phyloP scores from a whole-genome alignment of 2,113 vertebrate genomes.

The Empidonax traillii region DNA sequence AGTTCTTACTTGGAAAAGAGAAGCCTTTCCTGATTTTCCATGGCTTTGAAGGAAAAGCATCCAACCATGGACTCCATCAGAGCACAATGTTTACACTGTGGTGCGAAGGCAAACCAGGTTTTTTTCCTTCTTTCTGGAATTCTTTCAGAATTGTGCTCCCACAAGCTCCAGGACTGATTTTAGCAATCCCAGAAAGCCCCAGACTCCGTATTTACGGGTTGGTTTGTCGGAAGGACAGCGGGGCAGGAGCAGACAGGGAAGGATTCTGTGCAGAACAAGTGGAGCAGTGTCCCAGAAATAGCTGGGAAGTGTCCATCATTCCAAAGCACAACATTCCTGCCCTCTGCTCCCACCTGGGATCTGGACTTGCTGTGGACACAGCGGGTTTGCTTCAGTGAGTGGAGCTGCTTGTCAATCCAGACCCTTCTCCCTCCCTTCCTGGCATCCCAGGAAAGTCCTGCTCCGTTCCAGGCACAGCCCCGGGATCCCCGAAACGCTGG shows the following conservation, averaged over 20 bases:
- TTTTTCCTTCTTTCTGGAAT: not conserved
- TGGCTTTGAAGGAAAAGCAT: not conserved
- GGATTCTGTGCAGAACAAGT: not conserved
- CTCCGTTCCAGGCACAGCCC: not conserved
- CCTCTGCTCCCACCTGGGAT: not conserved
- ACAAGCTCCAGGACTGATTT: not conserved
- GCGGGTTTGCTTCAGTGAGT: not conserved
- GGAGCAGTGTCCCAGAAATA: not conserved
- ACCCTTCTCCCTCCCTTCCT: not conserved
- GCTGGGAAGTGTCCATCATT: not conserved
- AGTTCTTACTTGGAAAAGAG: not conserved
- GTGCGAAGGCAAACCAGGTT: not conserved
- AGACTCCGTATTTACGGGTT: not conserved
- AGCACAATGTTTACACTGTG: not conserved
- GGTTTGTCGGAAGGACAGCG: not conserved
- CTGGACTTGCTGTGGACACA: not conserved
- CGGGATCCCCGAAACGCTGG: not conserved
- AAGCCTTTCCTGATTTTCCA: not conserved
- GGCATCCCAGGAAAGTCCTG: fast-evolving
- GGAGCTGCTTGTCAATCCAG: not conserved
- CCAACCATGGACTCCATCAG: not conserved
- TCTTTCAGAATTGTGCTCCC: not conserved
- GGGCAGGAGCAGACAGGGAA: not conserved
- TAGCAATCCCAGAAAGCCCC: not conserved
- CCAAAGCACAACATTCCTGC: not conserved